Conservation (phyloP, 2,888 invertebrate species). For the Eristalis tenax region DNA sequence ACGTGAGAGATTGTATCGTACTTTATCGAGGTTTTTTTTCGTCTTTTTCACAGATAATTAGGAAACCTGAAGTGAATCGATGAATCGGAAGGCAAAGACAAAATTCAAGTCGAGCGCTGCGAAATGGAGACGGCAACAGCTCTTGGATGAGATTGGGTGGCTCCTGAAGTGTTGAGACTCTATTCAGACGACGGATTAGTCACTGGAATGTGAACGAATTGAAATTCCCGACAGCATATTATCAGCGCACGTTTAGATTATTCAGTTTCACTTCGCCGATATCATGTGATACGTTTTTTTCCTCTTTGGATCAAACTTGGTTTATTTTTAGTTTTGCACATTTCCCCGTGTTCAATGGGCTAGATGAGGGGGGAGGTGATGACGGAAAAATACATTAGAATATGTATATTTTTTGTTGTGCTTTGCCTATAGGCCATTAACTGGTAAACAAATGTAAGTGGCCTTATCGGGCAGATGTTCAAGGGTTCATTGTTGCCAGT, state of each 20-base stretch:
- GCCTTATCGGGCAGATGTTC: conserved; percentile 5
- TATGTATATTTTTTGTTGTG: not conserved
- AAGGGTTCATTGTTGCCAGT: not conserved
- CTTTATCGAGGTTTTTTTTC: not conserved
- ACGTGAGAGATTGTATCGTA: conserved; percentile 15
- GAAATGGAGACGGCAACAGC: not conserved
- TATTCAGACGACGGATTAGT: not conserved
- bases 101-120: not conserved
- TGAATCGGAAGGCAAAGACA: not conserved
- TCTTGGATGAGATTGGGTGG: not conserved
- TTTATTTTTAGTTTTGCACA: not conserved
- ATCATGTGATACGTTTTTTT: not conserved
- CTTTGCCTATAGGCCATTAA: not conserved
- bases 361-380: no score
- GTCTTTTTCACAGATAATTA: not conserved
- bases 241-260: not conserved
- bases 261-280: conserved; percentile 1
- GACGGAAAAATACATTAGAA: not conserved
- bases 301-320: not conserved
- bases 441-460: not conserved
- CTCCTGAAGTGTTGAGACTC: not conserved
- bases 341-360: not conserved
- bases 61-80: not conserved
- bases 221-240: not conserved
- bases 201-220: not conserved